phyloP scores from a whole-genome alignment of 2,888 invertebrate genomes.

The Glaucopsyche alexis region DNA sequence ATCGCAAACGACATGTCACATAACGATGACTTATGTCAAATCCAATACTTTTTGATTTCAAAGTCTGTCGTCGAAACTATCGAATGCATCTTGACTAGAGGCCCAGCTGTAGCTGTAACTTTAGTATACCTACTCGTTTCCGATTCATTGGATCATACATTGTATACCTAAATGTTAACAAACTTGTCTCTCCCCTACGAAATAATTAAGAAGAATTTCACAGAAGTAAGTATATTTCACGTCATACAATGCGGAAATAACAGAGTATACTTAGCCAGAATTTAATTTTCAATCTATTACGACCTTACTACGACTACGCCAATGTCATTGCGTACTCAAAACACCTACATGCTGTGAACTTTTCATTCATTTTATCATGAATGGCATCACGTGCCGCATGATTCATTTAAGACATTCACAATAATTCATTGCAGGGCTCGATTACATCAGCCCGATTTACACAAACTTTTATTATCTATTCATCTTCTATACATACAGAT shows the following conservation, averaged over 20 bases:
- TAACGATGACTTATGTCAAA: no score
- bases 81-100: no score
- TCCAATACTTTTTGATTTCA: no score
- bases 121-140: no score
- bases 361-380: slow-evolving; percentile 27
- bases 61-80: no score
- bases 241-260: slow-evolving; percentile 2
- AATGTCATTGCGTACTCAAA: slow-evolving; percentile 14
- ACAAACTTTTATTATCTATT: not conserved
- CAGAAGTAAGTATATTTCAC: not conserved
- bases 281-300: not conserved
- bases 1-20: no score
- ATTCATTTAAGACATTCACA: slow-evolving; percentile 1
- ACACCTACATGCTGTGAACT: slow-evolving; percentile 4
- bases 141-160: no score
- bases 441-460: not conserved
- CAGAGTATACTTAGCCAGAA: not conserved
- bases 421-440: not conserved
- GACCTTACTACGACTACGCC: slow-evolving; percentile 16
- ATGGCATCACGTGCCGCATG: slow-evolving; percentile 22
- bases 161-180: no score
- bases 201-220: not conserved
- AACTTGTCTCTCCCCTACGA: not conserved
- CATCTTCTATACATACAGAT: no score
- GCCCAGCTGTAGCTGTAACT: no score